Evolutionary conservation across 2,888 invertebrate species (phyloP), one percentile per base, ranked within the genome.

Genomic region (Lysandra bellargus): DNA sequence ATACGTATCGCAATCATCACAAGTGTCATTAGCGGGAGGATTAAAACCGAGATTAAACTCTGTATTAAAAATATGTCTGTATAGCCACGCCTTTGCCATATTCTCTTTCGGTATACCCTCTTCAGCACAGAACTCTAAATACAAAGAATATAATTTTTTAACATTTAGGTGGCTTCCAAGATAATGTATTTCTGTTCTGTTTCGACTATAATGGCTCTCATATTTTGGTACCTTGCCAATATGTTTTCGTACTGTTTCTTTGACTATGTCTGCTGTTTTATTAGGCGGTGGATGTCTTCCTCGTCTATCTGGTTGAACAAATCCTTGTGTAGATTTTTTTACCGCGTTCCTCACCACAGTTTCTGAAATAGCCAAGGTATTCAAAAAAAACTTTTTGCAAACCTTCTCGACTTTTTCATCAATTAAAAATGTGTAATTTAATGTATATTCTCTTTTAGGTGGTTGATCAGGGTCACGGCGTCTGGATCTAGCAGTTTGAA

Each of bases 81-180:
- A n/a, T 60, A 60, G 60, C 60, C 60, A 60, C 60, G 60, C 60
- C 60, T 60, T 60, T 60, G 60, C 60, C 17, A 60, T 60, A 60
- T 60, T 60, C 60, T 60, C 60, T 60, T 60, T 60, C 60, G 60
- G 60, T 60, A 60, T 60, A 60, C 60, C 6, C 60, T 60, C 60
- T 60, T n/a, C 60, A 60, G n/a, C 60, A 60, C 60, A 60, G 60
- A 60, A 60, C n/a, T 60, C 60, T 60, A 60, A 60, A 60, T 60
- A 60, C 60, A 60, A 60, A 60, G 17, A 60, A 60, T 60, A n/a
- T 60, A 60, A 60, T 60, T 60, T 60, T n/a, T n/a, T n/a, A 60
- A 60, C 5, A 60, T 60, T 60, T n/a, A 60, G 60, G 60, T 60
- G 60, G 60, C 60, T n/a, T 60, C 17, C 60, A 60, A 60, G 60